Base-by-base conservation (phyloP, 2,113 vertebrate genomes). In the Odontophorus gujanensis region DNA sequence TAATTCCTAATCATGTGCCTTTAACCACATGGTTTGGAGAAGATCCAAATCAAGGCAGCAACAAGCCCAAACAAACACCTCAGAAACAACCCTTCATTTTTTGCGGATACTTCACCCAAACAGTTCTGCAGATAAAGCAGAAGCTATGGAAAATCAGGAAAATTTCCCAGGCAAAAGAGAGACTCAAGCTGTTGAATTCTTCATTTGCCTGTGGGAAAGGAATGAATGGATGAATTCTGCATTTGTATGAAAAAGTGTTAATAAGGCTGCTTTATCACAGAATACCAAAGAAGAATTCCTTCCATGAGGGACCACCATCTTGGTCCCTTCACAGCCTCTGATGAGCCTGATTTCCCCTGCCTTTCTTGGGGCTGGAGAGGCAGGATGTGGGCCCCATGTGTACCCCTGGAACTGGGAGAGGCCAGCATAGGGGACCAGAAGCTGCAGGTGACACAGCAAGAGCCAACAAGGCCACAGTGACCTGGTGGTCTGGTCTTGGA, bases 1-100 rank as follows among this genome's bases (percentile, higher is more conserved):
- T 94, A 96, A 96, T 96, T 94, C 96, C 94, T 79, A 93, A 89
- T 93, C 95, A 94, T 95, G 92, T 95, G 96, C 92, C 78, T 85
- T 84, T 45, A 65, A 76, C 85, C 96, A 78, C 96, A 92, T 76
- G 91, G 38, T n/a, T 89, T 96, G 94, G 96, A 82, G 57, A 77
- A 77, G 65, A 85, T 91, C 89, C 96, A 95, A 92, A 93, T 47
- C 78, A 77, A 82, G 55, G 87, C 78, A 87, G 78, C 50, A 47
- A 74, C 71, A 63, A 82, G 81, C 85, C 89, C 92, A 96, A 91
- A 94, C 87, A 96, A 95, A 92, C 89, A 87, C 67, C 24, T 92
- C 13, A 0, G 20, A 87, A 94, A 86, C 53, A 86, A 74, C 25
- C 34, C 67, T 91, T 84, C 69, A 45, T 42, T 75, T 86, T 72